Evolutionary conservation across 2,113 vertebrate genomes (phyloP).

Genomic region (Copsychus sechellarum): DNA sequence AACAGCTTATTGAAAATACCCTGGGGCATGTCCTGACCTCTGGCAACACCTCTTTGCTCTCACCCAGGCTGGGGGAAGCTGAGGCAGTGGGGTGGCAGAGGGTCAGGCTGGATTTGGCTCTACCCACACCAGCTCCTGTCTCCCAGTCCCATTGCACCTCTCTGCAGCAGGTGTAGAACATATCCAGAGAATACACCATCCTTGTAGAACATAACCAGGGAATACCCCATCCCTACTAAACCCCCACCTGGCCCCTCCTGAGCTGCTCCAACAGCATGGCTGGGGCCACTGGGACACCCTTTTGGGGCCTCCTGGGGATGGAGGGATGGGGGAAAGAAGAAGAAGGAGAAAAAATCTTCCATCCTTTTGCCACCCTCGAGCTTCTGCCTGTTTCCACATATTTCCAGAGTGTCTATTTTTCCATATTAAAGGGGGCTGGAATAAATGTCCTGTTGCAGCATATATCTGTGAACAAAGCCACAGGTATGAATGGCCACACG

Average conservation of each 20-base stretch:
- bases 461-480: neutral
- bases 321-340: neutral
- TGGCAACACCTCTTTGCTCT: neutral
- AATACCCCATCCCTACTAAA: neutral
- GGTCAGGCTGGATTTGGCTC: neutral
- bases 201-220: neutral
- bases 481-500: neutral
- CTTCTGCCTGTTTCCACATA: neutral
- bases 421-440: neutral
- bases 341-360: neutral
- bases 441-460: neutral
- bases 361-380: fast-evolving
- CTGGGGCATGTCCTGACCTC: fast-evolving
- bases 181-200: neutral
- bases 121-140: neutral
- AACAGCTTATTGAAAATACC: neutral
- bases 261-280: neutral
- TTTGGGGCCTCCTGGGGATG: too few species aligned
- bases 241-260: fast-evolving
- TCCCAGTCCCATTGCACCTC: neutral
- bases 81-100: fast-evolving
- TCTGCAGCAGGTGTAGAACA: neutral
- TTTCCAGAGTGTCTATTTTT: neutral
- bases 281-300: fast-evolving
- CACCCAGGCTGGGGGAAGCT: neutral